phyloP scores from a whole-genome alignment of 2,113 vertebrate genomes.

The Ifrita kowaldi region DNA sequence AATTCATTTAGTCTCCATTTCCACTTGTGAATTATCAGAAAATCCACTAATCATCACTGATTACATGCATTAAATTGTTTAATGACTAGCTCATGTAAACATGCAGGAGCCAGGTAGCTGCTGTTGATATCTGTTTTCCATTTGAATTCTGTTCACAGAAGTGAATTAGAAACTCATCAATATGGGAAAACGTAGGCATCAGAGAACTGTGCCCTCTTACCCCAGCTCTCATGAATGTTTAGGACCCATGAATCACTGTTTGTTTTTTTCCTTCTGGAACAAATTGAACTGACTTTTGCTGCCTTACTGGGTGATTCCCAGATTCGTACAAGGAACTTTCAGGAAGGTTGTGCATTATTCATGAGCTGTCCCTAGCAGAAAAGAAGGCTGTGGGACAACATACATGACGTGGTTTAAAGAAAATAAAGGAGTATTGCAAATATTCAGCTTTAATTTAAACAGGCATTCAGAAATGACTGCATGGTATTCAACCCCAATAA shows the following conservation, averaged over 20 bases:
- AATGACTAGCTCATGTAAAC: neutral
- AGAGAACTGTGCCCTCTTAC: neutral
- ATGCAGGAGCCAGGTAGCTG: neutral
- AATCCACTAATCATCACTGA: neutral
- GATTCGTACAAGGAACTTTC: neutral
- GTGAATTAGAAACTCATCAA: neutral
- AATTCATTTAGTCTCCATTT: neutral
- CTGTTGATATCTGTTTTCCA: neutral
- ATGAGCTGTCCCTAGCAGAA: neutral
- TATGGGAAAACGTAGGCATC: rapidly evolving
- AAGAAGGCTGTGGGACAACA: neutral
- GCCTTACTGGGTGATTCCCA: neutral
- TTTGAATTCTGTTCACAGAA: neutral
- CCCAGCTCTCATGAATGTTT: neutral
- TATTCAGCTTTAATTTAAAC: neutral
- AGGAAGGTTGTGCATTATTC: neutral
- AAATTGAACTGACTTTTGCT: neutral
- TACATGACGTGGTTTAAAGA: neutral
- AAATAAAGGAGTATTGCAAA: neutral
- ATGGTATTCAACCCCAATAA: neutral
- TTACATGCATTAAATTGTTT: neutral
- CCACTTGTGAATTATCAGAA: neutral
- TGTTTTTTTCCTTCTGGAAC: neutral
- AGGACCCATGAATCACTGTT: neutral
- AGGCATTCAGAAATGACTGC: neutral